Evolutionary conservation across 2,797 vertebrate species (phyloP).

Genomic region (Tokudaia muenninki): DNA sequence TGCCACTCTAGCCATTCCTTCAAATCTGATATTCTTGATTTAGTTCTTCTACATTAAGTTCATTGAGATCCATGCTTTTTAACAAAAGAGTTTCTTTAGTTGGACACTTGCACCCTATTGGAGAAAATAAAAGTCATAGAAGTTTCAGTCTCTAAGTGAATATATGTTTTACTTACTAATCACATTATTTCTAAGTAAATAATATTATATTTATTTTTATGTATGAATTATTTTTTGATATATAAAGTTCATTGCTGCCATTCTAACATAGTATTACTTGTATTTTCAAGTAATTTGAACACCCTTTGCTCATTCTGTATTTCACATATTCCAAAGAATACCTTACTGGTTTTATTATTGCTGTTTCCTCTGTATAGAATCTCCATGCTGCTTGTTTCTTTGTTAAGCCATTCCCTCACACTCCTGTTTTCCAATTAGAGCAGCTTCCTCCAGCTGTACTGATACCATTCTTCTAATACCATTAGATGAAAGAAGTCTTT

Average conservation of each 20-base stretch:
- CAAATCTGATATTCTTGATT: background rate
- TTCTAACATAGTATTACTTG: background rate
- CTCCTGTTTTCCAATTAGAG: background rate
- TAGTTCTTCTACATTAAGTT: too few species aligned
- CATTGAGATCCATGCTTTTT: background rate
- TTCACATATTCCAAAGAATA: too few species aligned
- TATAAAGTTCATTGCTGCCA: background rate
- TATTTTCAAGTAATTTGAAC: background rate
- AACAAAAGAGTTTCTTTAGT: background rate
- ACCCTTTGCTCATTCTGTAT: background rate
- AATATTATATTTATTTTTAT: background rate
- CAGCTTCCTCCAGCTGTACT: background rate
- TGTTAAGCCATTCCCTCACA: background rate
- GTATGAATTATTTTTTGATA: background rate
- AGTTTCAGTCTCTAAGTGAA: background rate
- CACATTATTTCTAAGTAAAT: background rate
- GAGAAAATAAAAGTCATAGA: background rate
- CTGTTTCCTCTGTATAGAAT: background rate
- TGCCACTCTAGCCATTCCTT: fast-evolving
- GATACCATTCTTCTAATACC: background rate
- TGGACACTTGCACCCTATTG: background rate
- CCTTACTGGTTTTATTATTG: background rate
- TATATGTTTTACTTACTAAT: background rate
- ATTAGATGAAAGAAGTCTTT: background rate
- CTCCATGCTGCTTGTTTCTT: too few species aligned